A percentile compares a stretch with the other conserved stretches of the same genome.
phyloP scores from a whole-genome alignment of 2,888 invertebrate genomes.

The Pyralis farinalis region DNA sequence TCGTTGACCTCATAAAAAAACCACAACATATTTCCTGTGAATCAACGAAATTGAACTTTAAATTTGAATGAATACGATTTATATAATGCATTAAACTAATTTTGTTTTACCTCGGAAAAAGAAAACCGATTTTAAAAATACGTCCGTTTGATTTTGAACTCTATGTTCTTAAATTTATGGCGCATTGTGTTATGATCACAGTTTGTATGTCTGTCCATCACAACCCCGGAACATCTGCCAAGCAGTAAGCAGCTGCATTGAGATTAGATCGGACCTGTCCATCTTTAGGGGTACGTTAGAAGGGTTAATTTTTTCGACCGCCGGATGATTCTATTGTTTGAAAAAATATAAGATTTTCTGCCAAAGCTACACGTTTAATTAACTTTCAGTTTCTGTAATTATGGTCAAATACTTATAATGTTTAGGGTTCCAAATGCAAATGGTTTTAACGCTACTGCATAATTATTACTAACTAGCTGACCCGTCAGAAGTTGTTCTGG shows the following conservation, averaged over 20 bases:
- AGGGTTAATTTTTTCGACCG: conserved; percentile 42
- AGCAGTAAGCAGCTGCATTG: conserved; percentile 67
- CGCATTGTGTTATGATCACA: background rate
- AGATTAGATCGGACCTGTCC: conserved; percentile 71
- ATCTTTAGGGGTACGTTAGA: conserved; percentile 37
- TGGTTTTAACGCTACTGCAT: too few relatives aligned
- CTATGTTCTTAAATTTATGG: conserved; percentile 2
- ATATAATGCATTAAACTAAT: background rate
- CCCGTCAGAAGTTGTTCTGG: too few relatives aligned
- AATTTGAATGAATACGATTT: background rate
- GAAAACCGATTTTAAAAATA: background rate
- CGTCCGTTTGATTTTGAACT: background rate
- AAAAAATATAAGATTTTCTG: background rate
- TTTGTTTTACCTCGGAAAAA: conserved; percentile 1
- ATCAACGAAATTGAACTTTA: conserved; percentile 7
- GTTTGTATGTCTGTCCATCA: conserved; percentile 19
- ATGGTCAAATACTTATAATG: too few relatives aligned
- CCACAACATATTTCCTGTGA: background rate
- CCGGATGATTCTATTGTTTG: background rate
- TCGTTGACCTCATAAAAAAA: conserved; percentile 12
- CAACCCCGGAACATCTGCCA: conserved; percentile 56
- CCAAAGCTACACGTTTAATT: background rate
- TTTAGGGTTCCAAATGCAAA: too few relatives aligned
- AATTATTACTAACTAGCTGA: too few relatives aligned
- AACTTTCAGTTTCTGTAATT: background rate